Conservation (phyloP, 2,797 vertebrate genomes). For the Stomatorhinus walkeri region DNA sequence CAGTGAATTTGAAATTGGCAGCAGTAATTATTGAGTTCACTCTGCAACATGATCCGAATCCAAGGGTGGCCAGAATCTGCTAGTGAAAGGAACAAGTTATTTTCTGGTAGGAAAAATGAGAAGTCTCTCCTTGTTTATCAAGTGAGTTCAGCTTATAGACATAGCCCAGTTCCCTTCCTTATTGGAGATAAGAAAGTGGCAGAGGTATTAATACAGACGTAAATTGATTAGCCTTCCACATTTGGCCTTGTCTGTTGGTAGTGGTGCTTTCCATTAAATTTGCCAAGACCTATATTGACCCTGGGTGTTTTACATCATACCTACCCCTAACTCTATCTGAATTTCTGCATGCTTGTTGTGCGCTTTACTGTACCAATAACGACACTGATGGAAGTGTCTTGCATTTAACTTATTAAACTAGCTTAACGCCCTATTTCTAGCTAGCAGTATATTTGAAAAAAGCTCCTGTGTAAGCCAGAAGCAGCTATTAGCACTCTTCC, state of each 20-base stretch:
- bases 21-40: background rate
- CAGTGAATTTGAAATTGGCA: background rate
- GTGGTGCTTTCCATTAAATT: background rate
- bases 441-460: background rate
- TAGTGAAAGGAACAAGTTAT: background rate
- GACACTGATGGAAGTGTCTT: background rate
- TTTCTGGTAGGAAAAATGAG: background rate
- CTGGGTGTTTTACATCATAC: background rate
- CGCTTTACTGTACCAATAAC: background rate
- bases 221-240: background rate
- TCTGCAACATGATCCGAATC: background rate
- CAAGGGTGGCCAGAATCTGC: background rate
- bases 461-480: background rate
- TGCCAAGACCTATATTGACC: background rate
- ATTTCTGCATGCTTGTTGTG: background rate
- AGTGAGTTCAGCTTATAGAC: background rate
- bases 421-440: background rate
- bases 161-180: background rate
- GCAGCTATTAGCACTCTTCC: background rate
- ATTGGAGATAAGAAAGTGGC: background rate
- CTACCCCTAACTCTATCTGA: background rate
- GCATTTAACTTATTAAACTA: background rate
- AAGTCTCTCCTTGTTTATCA: slow-evolving; percentile 3
- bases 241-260: background rate
- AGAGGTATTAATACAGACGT: background rate